Conservation (phyloP, 92 coral and sea anemone species). For the Phenganax stokvisi region DNA sequence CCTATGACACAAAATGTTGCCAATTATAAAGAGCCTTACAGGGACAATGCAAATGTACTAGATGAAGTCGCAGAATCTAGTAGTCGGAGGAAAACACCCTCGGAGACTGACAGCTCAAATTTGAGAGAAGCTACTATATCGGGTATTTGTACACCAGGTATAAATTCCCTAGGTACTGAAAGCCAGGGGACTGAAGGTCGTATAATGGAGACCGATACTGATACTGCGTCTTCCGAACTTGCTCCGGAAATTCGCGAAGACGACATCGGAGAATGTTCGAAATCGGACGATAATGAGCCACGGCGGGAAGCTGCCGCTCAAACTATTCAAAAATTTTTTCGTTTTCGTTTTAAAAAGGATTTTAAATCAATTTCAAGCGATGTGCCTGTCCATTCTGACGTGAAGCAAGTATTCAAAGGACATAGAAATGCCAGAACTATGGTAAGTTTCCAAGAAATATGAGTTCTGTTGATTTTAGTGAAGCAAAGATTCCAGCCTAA, state of each 20-base stretch:
- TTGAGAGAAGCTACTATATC: neutral
- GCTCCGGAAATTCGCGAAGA: neutral
- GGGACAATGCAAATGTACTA: neutral
- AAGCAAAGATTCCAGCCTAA: neutral
- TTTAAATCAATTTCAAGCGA: neutral
- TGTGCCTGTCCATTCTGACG: conserved; percentile 62
- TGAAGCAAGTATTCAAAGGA: conserved; percentile 75
- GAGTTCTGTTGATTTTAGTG: neutral
- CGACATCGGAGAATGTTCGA: conserved; percentile 20
- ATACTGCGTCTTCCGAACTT: neutral
- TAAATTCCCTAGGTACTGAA: neutral
- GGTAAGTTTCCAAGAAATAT: conserved; percentile 48
- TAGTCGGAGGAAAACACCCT: neutral
- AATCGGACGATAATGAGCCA: conserved; percentile 15
- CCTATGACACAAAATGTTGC: neutral
- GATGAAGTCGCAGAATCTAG: neutral
- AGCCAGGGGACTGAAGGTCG: neutral
- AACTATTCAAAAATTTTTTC: conserved; percentile 80
- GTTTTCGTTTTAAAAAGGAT: conserved; percentile 61
- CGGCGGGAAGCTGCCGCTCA: conserved; percentile 69
- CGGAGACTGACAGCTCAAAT: neutral
- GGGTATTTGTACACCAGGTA: neutral
- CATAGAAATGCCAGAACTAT: conserved; percentile 97
- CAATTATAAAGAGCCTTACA: neutral
- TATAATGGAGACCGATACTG: neutral